Conservation (phyloP, 2,113 vertebrate genomes). For the Plecturocebus donacophilus region DNA sequence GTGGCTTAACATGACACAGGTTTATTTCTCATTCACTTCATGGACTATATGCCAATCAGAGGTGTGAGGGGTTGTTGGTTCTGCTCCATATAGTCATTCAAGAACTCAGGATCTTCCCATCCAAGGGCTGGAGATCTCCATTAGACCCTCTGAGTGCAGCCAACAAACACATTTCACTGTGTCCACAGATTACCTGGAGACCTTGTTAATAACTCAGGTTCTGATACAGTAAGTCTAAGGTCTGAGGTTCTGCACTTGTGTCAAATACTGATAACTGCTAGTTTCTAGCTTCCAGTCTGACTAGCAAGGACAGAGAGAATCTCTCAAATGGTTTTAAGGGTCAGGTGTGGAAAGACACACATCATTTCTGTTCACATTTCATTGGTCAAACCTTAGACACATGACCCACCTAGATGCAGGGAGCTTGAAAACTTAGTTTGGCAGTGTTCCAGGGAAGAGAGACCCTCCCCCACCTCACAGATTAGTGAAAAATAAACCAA, state of each 20-base stretch:
- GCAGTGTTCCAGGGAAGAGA: not conserved
- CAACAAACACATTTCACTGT: not conserved
- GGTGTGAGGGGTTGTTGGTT: not conserved
- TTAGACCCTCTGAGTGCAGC: not conserved
- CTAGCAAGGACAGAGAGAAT: not conserved
- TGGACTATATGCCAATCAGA: not conserved
- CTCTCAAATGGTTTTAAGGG: not conserved
- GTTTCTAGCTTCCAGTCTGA: not conserved
- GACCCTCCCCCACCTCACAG: not conserved
- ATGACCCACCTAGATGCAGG: not conserved
- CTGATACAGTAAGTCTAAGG: not conserved
- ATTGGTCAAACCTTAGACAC: not conserved
- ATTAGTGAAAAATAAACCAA: not conserved
- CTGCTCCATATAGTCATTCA: not conserved
- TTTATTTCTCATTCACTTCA: conserved; percentile 7
- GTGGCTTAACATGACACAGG: not conserved
- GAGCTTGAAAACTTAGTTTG: not conserved
- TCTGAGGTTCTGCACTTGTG: not conserved
- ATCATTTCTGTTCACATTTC: conserved; percentile 3
- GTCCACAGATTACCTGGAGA: not conserved
- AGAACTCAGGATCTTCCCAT: not conserved
- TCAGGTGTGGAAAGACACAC: not conserved
- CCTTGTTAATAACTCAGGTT: not conserved
- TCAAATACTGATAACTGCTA: not conserved
- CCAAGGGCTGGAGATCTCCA: not conserved